These are phyloP conservation scores for Andricus grossulariae DNA, from an alignment of 1,140 invertebrate species.

Conservation along the genomic window DNA sequence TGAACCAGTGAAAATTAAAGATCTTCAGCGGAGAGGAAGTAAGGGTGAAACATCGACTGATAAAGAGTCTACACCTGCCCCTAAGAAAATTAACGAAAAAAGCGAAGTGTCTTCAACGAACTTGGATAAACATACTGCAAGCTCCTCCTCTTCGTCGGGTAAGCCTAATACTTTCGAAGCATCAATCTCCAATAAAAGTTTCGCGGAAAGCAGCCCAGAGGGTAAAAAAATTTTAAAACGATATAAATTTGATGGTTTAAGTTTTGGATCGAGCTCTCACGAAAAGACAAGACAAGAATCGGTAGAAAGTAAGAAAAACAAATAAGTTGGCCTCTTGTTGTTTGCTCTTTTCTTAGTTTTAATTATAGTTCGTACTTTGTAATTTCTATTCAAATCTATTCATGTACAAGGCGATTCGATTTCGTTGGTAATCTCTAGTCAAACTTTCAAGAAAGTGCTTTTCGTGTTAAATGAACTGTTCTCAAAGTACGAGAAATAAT, in stretches of 20 bases:
- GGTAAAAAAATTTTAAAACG: conserved; percentile 55
- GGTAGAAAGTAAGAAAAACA: conserved; percentile 56
- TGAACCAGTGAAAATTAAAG: neutral
- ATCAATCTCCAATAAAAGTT: conserved; percentile 19
- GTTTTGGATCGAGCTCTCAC: neutral
- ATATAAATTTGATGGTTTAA: conserved; percentile 50
- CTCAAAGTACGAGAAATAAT: neutral
- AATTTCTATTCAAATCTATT: neutral
- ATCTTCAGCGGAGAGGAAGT: neutral
- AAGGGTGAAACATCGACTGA: neutral
- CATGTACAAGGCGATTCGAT: neutral
- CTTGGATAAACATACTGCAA: neutral
- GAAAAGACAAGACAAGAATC: conserved; percentile 39
- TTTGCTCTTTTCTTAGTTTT: neutral
- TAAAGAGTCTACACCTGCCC: conserved; percentile 11
- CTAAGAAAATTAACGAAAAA: conserved; percentile 32
- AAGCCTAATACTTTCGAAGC: neutral
- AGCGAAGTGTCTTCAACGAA: neutral
- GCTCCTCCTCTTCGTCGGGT: neutral
- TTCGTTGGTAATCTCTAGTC: conserved; percentile 28
- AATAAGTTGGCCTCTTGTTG: conserved; percentile 36
- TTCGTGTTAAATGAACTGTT: conserved; percentile 4
- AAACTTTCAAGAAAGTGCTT: conserved; percentile 24
- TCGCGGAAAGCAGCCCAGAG: conserved; percentile 49
- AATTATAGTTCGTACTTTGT: neutral